Conservation (phyloP, 2,797 vertebrate genomes). For the Erethizon dorsatum region DNA sequence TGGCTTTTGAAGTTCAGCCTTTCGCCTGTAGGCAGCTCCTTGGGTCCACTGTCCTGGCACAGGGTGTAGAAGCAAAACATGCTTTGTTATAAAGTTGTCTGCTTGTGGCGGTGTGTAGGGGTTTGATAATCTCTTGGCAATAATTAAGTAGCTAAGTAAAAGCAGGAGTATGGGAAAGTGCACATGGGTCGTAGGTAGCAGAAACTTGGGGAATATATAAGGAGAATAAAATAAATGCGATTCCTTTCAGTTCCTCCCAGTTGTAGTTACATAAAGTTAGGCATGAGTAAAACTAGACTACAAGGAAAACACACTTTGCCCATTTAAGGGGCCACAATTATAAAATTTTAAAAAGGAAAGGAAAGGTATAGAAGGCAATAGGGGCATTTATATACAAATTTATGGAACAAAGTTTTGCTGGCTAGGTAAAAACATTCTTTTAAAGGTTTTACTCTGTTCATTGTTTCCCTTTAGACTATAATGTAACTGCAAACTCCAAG, state of each 20-base stretch:
- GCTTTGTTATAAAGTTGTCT: background rate
- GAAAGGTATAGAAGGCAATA: background rate
- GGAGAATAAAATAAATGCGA: background rate
- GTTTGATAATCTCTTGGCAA: background rate
- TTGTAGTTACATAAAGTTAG: background rate
- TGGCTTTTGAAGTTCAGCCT: background rate
- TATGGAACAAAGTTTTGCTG: background rate
- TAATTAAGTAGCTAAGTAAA: conserved; percentile 18
- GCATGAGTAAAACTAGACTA: background rate
- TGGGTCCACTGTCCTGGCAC: background rate
- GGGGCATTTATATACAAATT: background rate
- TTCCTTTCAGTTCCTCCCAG: background rate
- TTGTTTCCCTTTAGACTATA: conserved; percentile 85
- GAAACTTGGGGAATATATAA: background rate
- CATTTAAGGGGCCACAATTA: background rate
- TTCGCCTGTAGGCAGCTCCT: background rate
- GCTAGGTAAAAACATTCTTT: background rate
- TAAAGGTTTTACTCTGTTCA: background rate
- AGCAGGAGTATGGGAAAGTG: background rate
- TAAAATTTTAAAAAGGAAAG: conserved; percentile 21
- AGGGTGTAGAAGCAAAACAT: conserved; percentile 19
- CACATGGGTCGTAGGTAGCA: background rate
- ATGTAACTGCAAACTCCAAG: conserved; percentile 96
- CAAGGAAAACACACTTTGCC: background rate
- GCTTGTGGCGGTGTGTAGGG: background rate